Percentiles rank a stretch among this genome's conserved stretches.
Conservation (phyloP, 2,797 vertebrate genomes). For the Uromys caudimaculatus region DNA sequence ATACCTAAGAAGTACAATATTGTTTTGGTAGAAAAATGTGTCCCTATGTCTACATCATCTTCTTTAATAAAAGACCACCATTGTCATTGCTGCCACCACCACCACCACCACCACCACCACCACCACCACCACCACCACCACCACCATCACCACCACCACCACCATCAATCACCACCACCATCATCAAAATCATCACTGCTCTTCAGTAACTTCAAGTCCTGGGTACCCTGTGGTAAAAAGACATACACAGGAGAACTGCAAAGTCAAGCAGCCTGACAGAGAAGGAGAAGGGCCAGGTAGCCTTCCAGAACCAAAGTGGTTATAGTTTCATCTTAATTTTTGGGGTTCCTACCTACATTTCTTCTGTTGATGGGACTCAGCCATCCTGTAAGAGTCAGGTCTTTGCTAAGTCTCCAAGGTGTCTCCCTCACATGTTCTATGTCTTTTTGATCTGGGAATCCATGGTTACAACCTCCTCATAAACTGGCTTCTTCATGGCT, state of each 20-base stretch:
- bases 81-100: not conserved
- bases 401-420: too few species aligned
- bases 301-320: not conserved
- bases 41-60: not conserved
- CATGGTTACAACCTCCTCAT: not conserved
- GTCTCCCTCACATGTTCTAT: not conserved
- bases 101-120: too few species aligned
- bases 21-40: not conserved
- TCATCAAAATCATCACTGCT: not conserved
- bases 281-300: fast-evolving
- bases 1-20: not conserved
- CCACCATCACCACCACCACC: too few species aligned
- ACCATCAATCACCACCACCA: not conserved
- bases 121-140: not conserved
- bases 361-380: not conserved
- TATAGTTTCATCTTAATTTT: not conserved
- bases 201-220: not conserved
- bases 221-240: not conserved
- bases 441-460: not conserved
- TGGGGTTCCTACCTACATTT: not conserved
- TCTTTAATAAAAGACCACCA: not conserved
- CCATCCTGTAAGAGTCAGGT: not conserved
- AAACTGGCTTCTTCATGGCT: not conserved
- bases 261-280: not conserved
- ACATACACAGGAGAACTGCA: not conserved